Evolutionary conservation across 2,888 invertebrate species (phyloP).

Genomic region (Panopea generosa): DNA sequence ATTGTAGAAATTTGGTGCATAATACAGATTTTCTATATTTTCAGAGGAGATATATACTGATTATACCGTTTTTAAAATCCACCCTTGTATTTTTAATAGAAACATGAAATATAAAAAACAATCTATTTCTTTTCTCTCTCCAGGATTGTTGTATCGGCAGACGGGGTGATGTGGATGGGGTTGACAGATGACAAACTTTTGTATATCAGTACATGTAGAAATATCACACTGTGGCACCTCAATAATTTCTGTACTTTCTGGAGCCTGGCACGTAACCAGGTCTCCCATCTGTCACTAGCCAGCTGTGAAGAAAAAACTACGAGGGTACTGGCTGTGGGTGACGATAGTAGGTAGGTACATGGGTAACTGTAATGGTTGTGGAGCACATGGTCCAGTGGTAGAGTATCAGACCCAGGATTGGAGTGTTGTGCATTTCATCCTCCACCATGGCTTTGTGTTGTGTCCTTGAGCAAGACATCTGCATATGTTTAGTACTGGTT

Average conservation of each 20-base stretch:
- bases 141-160: constrained; percentile 75
- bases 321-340: constrained; percentile 79
- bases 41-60: too few species aligned
- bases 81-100: too few species aligned
- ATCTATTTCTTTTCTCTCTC: too few species aligned
- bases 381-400: not conserved
- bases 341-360: constrained; percentile 81
- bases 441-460: too few species aligned
- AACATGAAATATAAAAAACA: too few species aligned
- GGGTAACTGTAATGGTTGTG: not conserved
- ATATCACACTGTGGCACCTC: constrained; percentile 82
- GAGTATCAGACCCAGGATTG: too few species aligned
- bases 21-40: too few species aligned
- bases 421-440: too few species aligned
- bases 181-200: constrained; percentile 82
- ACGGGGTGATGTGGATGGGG: constrained; percentile 84
- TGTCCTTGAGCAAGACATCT: too few species aligned
- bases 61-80: too few species aligned
- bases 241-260: constrained; percentile 82
- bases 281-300: constrained; percentile 70
- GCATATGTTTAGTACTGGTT: too few species aligned
- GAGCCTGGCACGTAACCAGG: constrained; percentile 77
- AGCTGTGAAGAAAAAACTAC: constrained; percentile 78
- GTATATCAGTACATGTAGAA: constrained; percentile 79
- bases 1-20: too few species aligned